Percentiles rank a stretch among this genome's conserved stretches.
Evolutionary conservation across 2,888 invertebrate genomes (phyloP).

Genomic region (Drosophila monieri): DNA sequence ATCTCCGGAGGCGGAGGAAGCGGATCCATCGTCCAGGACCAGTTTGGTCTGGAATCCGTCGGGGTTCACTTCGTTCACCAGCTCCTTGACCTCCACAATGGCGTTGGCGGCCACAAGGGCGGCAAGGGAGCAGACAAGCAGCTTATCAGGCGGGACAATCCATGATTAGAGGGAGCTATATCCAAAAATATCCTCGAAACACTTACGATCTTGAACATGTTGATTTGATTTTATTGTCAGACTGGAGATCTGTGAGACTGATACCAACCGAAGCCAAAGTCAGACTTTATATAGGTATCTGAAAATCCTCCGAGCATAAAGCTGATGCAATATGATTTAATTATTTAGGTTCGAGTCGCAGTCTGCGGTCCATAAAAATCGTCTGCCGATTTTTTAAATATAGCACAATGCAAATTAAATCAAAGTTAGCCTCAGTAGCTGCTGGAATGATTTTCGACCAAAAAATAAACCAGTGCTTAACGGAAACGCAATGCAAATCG

Average conservation of each 20-base stretch:
- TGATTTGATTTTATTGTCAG: constrained; percentile 32
- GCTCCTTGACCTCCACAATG: constrained; percentile 53
- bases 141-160: constrained; percentile 35
- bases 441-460: neutral
- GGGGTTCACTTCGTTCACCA: constrained; percentile 63
- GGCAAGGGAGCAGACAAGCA: constrained; percentile 60
- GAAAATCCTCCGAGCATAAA: constrained; percentile 3
- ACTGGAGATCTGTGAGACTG: constrained; percentile 61
- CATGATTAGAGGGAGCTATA: constrained; percentile 15
- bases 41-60: constrained; percentile 67
- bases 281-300: constrained; percentile 57
- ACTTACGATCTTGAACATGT: constrained; percentile 75
- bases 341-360: constrained; percentile 11
- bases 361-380: constrained; percentile 18
- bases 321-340: constrained; percentile 27
- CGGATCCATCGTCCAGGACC: constrained; percentile 66
- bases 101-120: constrained; percentile 57
- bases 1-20: constrained; percentile 59
- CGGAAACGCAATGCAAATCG: constrained; percentile 1
- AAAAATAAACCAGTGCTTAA: neutral
- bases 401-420: constrained; percentile 26
- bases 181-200: neutral
- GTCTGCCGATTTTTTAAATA: constrained; percentile 17
- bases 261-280: constrained; percentile 33
- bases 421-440: constrained; percentile 9